phyloP scores from a whole-genome alignment of 1,140 invertebrate species.

The Drosophila serrata region DNA sequence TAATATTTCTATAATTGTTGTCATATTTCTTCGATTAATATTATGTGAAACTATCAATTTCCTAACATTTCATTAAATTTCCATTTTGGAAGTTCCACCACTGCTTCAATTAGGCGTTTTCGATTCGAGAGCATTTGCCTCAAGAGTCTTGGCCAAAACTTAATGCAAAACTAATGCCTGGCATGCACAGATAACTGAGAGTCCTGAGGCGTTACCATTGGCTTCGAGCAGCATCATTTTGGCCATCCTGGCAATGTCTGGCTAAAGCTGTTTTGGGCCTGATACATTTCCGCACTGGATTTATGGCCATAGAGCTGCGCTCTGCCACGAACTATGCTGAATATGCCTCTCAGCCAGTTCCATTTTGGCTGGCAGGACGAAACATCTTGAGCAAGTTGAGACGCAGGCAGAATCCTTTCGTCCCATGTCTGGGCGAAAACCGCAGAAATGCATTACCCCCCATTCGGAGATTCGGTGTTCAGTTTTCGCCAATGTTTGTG shows the following conservation, averaged over 20 bases:
- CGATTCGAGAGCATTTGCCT: neutral
- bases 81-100: neutral
- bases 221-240: conserved; percentile 40
- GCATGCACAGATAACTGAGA: conserved; percentile 2
- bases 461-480: conserved; percentile 26
- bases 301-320: conserved; percentile 32
- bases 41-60: neutral
- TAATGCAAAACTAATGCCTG: conserved; percentile 39
- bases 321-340: conserved; percentile 41
- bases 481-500: conserved; percentile 55
- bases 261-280: conserved; percentile 15
- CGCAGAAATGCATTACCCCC: conserved; percentile 76
- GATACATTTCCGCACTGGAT: conserved; percentile 44
- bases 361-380: conserved; percentile 39
- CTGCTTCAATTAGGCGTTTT: neutral
- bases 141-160: neutral
- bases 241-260: conserved; percentile 13
- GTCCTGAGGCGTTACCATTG: conserved; percentile 16
- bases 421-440: conserved; percentile 43
- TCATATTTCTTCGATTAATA: no score
- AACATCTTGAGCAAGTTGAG: conserved; percentile 50
- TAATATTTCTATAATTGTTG: neutral
- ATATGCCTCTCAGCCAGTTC: conserved; percentile 32
- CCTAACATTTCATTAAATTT: neutral
- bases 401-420: conserved; percentile 42